Conservation (phyloP, 1,140 invertebrate genomes). For the Drosophila navojoa region DNA sequence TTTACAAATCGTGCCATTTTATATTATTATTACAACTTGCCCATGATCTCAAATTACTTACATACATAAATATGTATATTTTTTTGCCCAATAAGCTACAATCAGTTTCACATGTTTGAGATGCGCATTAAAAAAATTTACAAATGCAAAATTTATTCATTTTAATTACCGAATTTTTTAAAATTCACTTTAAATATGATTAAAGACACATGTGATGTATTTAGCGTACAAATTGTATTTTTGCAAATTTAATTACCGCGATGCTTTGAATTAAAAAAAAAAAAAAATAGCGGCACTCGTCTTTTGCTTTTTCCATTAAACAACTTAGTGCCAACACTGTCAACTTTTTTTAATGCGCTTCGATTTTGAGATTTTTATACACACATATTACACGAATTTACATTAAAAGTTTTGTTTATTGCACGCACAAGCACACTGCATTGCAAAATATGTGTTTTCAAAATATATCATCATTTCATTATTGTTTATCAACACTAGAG, state of each 20-base stretch:
- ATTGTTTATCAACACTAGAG: conserved; percentile 37
- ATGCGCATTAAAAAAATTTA: conserved; percentile 51
- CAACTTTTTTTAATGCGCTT: conserved; percentile 61
- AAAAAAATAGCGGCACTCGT: neutral
- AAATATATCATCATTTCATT: neutral
- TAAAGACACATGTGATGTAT: too few species aligned
- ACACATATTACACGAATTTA: conserved; percentile 29
- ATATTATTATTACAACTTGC: conserved; percentile 6
- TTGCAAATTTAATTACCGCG: too few species aligned
- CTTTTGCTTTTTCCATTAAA: conserved; percentile 8
- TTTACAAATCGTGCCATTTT: neutral
- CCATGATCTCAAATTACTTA: conserved; percentile 20
- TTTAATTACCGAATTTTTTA: too few species aligned
- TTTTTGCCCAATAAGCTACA: neutral
- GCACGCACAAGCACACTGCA: conserved; percentile 79
- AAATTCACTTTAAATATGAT: too few species aligned
- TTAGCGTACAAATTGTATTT: too few species aligned
- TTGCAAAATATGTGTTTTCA: conserved; percentile 62
- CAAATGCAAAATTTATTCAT: neutral
- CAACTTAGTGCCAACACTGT: conserved; percentile 16
- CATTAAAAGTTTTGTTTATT: conserved; percentile 59
- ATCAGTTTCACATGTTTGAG: conserved; percentile 57
- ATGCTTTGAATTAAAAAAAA: too few species aligned
- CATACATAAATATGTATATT: too few species aligned
- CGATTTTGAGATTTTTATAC: conserved; percentile 30